A percentile compares a stretch with the other conserved stretches of the same genome.
Conservation (phyloP, 2,888 invertebrate genomes). For the Brenthis daphne region DNA sequence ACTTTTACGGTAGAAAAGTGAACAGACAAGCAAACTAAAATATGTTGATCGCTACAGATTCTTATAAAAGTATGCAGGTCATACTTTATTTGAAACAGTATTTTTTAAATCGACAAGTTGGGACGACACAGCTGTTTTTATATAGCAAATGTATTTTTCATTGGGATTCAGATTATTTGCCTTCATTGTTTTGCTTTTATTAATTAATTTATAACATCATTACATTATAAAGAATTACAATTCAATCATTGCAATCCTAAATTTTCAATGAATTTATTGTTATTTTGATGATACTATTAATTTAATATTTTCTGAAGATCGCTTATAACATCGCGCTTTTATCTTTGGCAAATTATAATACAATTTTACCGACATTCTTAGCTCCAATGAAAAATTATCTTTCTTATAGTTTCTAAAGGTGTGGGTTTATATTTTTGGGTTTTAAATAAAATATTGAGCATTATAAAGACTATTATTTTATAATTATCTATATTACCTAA, state of each 20-base stretch:
- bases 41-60: slow-evolving; percentile 42
- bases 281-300: slow-evolving; percentile 51
- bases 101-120: slow-evolving; percentile 31
- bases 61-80: slow-evolving; percentile 64
- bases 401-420: slow-evolving; percentile 35
- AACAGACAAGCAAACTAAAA: slow-evolving; percentile 43
- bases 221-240: slow-evolving; percentile 49
- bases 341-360: slow-evolving; percentile 49
- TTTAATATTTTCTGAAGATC: slow-evolving; percentile 45
- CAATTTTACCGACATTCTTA: slow-evolving; percentile 43
- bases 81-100: slow-evolving; percentile 56
- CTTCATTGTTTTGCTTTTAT: slow-evolving; percentile 28
- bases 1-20: slow-evolving; percentile 55
- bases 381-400: slow-evolving; percentile 66
- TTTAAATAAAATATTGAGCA: slow-evolving; percentile 51
- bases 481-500: neutral
- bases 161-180: slow-evolving; percentile 57
- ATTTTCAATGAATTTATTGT: slow-evolving; percentile 67
- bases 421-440: slow-evolving; percentile 42
- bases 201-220: slow-evolving; percentile 36
- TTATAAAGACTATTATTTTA: neutral
- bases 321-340: slow-evolving; percentile 39
- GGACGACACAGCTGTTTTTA: slow-evolving; percentile 26
- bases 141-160: slow-evolving; percentile 58
- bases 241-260: slow-evolving; percentile 58